Percentiles rank a stretch among this genome's conserved stretches.
Conservation (phyloP, 2,113 vertebrate species). For the Illadopsis cleaveri region DNA sequence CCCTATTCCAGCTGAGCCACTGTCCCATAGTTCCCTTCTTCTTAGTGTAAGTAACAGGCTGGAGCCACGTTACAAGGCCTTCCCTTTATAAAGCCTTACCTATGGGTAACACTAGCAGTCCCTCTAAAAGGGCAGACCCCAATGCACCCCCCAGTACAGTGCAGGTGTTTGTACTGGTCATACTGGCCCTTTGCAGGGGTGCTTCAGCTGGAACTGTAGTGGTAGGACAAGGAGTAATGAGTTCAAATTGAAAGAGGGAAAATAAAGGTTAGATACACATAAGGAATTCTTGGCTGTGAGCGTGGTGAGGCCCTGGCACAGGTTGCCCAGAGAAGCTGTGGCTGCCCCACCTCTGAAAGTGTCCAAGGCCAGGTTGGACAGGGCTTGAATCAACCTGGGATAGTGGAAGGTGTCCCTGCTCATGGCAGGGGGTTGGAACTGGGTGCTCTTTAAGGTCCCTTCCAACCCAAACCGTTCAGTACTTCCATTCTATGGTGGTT, state of each 20-base stretch:
- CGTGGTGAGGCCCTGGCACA: neutral
- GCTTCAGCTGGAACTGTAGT: neutral
- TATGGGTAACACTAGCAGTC: rapidly evolving
- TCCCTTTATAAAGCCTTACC: too few relatives aligned
- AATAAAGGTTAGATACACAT: neutral
- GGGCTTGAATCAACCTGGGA: neutral
- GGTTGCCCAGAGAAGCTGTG: neutral
- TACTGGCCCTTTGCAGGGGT: neutral
- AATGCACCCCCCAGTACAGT: rapidly evolving
- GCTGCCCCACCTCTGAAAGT: neutral
- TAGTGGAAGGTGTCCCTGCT: neutral
- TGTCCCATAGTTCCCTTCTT: neutral
- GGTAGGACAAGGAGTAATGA: neutral
- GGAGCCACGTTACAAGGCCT: neutral
- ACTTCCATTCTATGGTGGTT: neutral
- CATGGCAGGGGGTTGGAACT: neutral
- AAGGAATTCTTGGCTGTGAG: neutral
- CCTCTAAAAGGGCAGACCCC: neutral
- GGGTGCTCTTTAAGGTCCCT: neutral
- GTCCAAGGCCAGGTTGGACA: rapidly evolving
- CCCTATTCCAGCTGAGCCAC: neutral
- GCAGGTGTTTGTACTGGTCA: neutral
- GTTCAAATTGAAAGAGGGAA: neutral
- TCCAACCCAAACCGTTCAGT: neutral
- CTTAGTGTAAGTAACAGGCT: neutral